Conservation (phyloP, 2,888 invertebrate species). For the Agonum fuliginosum region DNA sequence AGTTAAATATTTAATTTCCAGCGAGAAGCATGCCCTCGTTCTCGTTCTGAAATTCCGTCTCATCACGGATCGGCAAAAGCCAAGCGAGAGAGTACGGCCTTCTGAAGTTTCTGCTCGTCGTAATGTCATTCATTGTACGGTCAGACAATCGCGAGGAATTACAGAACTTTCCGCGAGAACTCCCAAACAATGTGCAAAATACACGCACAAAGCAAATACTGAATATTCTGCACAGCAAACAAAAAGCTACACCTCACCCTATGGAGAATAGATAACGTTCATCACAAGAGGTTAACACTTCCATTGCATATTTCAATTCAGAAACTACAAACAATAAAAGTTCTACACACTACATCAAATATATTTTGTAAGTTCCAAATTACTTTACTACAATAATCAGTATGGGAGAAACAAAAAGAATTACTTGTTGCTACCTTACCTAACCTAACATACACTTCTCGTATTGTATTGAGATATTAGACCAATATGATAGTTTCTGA, state of each 20-base stretch:
- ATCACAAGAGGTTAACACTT: no score
- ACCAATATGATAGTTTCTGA: no score
- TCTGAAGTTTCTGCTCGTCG: constrained; percentile 2
- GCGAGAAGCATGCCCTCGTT: constrained; percentile 28
- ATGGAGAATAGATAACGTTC: background rate
- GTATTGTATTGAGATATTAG: no score
- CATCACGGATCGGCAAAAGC: constrained; percentile 28
- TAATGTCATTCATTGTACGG: constrained; percentile 22
- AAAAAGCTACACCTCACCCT: constrained; percentile 2
- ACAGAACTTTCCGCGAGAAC: constrained; percentile 22
- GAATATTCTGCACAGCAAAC: background rate
- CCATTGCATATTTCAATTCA: no score
- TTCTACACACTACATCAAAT: no score
- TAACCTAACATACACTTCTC: no score
- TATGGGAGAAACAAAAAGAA: no score
- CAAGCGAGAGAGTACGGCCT: background rate
- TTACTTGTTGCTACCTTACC: no score
- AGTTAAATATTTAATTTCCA: constrained; percentile 46
- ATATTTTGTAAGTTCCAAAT: no score
- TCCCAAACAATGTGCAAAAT: constrained; percentile 42
- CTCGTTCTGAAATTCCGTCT: constrained; percentile 18
- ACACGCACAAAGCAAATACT: constrained; percentile 35
- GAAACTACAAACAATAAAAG: background rate
- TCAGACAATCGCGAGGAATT: constrained; percentile 36
- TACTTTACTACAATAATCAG: no score